phyloP scores from a whole-genome alignment of 1,140 invertebrate species.

The Macrotrachela quadricornifera region DNA sequence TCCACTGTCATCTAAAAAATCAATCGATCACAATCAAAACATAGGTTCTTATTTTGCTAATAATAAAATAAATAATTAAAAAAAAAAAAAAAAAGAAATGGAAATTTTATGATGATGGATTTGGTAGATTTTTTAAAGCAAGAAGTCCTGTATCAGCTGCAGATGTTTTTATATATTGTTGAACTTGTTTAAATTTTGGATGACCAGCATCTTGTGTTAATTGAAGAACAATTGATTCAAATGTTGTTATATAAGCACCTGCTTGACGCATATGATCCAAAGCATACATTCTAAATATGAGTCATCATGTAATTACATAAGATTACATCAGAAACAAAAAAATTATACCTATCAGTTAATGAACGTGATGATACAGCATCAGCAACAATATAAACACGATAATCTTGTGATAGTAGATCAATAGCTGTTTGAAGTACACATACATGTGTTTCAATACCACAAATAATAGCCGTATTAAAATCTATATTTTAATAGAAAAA shows the following conservation, averaged over 20 bases:
- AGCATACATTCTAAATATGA: constrained; percentile 29
- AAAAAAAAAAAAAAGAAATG: too few relatives aligned
- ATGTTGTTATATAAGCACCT: constrained; percentile 52
- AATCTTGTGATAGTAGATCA: constrained; percentile 45
- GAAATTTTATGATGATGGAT: too few relatives aligned
- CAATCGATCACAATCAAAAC: too few relatives aligned
- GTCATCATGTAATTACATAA: too few relatives aligned
- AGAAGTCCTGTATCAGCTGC: background rate
- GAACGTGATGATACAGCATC: constrained; percentile 54
- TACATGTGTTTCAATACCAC: constrained; percentile 67
- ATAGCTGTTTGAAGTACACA: constrained; percentile 69
- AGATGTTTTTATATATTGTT: constrained; percentile 16
- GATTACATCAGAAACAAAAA: too few relatives aligned
- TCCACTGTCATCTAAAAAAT: too few relatives aligned
- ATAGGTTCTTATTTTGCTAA: too few relatives aligned
- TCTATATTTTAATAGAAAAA: too few relatives aligned
- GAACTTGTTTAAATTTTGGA: constrained; percentile 48
- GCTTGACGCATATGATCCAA: constrained; percentile 49
- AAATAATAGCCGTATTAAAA: constrained; percentile 39
- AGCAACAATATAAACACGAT: constrained; percentile 56
- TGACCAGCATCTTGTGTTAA: constrained; percentile 49
- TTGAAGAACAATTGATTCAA: constrained; percentile 55
- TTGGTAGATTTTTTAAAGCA: too few relatives aligned
- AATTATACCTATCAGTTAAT: constrained; percentile 29
- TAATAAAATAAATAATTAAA: too few relatives aligned